Evolutionary conservation across 2,797 vertebrate species (phyloP).

Genomic region (Phalloptychus januarius): DNA sequence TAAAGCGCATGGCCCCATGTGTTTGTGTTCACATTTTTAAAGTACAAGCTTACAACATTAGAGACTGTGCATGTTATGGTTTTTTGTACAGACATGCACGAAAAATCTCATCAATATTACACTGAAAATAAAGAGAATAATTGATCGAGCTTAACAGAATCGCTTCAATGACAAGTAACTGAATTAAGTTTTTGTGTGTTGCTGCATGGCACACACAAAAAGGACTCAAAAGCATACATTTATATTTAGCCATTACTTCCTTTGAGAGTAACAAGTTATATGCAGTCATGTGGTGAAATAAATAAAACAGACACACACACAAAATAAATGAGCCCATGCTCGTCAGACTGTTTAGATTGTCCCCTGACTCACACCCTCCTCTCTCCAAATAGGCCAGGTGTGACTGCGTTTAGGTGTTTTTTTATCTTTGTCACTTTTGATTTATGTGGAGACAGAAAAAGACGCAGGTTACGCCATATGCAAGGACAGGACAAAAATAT

Average conservation of each 20-base stretch:
- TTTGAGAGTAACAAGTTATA: conserved; percentile 18
- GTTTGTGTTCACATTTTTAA: neutral
- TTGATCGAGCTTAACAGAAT: too few relatives aligned
- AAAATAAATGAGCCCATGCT: conserved; percentile 14
- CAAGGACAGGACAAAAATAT: conserved; percentile 16
- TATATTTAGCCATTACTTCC: conserved; percentile 48
- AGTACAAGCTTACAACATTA: neutral
- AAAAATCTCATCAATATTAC: neutral
- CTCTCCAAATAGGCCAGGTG: conserved; percentile 23
- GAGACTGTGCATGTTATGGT: too few relatives aligned
- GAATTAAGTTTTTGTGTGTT: too few relatives aligned
- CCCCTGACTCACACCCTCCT: neutral
- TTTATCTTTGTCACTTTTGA: conserved; percentile 17
- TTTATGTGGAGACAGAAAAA: conserved; percentile 23
- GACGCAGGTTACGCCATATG: conserved; percentile 11
- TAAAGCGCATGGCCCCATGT: neutral
- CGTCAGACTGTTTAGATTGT: neutral
- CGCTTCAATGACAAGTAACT: too few relatives aligned
- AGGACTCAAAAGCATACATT: conserved; percentile 35
- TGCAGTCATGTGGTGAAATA: conserved; percentile 3
- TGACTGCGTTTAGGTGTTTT: neutral
- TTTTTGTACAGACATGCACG: neutral
- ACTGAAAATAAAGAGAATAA: too few relatives aligned
- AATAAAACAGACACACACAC: conserved; percentile 1
- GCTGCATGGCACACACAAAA: conserved; percentile 15